Base-by-base conservation (phyloP, 2,888 invertebrate species). In the Emmelina monodactyla region DNA sequence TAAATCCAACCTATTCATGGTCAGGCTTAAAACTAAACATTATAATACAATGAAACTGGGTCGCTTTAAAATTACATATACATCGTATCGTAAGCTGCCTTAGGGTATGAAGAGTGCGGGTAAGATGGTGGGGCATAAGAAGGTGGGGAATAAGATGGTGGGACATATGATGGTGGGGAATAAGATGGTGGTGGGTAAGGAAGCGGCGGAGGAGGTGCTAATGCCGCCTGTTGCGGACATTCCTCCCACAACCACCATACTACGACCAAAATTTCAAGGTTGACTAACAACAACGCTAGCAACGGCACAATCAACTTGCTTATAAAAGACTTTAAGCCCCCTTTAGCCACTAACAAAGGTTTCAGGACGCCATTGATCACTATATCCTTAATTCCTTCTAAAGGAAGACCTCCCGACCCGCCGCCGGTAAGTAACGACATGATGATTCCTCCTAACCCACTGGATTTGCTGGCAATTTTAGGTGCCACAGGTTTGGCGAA, bases 241-340 rank as follows among this genome's bases (percentile, higher is more conserved):
- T 79, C 79, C 31, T 80, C 80, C 81, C 81, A 81, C 25, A 81
- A 39, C 79, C 80, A 81, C 81, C 81, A 81, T 1, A 76, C 50
- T 5, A 65, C 65, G 9, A 76, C 49, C 42, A 80, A 47, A 16
- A 80, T 63, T 41, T 80, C 75, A 22, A 75, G 38, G 47, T 80
- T 79, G 10, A 80, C 70, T 37, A 76, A 53, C 13, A 79, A 30
- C 37, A 80, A 46, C 7, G 66, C 51, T 44, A 80, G 55, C 31
- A 78, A 40, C 22, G 81, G 81, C n/a, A 81, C 63, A 2, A 67
- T 51, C 30, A 79, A 44, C 47, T 71, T 78, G 46, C 66, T 63
- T 28, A 81, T 66, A 37, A 81, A 43, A 3, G 66, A 51, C 43
- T 76, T 76, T 6, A 80, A 44, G 1, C 71, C 70, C 2, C 65